Evolutionary conservation across 2,113 vertebrate genomes (phyloP).

Genomic region (Gopherus flavomarginatus): DNA sequence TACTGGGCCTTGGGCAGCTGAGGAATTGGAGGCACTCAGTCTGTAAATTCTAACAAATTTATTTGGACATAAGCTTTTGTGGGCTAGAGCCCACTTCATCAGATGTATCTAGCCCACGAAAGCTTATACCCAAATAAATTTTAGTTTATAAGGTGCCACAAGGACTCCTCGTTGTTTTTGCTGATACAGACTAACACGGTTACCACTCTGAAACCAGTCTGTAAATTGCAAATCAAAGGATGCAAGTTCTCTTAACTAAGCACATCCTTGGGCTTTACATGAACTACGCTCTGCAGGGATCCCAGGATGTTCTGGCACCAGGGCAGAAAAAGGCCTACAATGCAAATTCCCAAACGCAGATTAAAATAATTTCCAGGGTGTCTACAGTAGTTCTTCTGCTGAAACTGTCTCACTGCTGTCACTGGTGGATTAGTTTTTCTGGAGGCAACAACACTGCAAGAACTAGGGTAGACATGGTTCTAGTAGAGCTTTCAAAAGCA

Average conservation of each 20-base stretch:
- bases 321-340: neutral
- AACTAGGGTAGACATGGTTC: neutral
- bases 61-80: too few species aligned
- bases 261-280: conserved; percentile 52
- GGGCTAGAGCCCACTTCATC: too few species aligned
- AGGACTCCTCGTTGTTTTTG: too few species aligned
- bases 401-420: neutral
- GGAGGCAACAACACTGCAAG: neutral
- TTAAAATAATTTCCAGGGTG: neutral
- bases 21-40: conserved; percentile 14
- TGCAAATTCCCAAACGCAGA: neutral
- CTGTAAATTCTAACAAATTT: conserved; percentile 26
- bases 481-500: neutral
- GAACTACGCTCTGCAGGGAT: conserved; percentile 42
- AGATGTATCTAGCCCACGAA: too few species aligned
- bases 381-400: neutral
- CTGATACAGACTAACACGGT: too few species aligned
- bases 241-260: conserved; percentile 61
- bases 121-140: too few species aligned
- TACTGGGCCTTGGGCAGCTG: conserved; percentile 45
- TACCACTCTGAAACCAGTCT: neutral
- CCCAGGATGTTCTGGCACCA: neutral
- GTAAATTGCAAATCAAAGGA: conserved; percentile 60
- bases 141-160: too few species aligned
- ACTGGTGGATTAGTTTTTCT: neutral